These are phyloP conservation scores for Amblyraja radiata DNA, from an alignment of 2,797 vertebrate species.

Conservation along the genomic window DNA sequence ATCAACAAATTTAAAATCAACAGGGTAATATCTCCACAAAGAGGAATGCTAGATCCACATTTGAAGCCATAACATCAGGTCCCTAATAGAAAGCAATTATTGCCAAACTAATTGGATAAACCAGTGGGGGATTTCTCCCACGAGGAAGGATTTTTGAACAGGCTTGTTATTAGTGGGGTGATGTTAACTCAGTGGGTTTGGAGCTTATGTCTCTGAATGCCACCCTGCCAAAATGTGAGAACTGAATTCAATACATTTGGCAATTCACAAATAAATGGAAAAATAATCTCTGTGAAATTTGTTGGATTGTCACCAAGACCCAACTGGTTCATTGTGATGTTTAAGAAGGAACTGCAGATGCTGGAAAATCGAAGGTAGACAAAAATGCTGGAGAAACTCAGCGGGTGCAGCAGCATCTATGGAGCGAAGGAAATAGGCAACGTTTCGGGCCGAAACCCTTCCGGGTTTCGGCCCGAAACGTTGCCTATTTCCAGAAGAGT, in stretches of 20 bases:
- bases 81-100: slow-evolving; percentile 14
- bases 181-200: background rate
- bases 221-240: background rate
- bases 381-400: too few relatives aligned
- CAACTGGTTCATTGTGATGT: too few relatives aligned
- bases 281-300: background rate
- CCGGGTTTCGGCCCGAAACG: too few relatives aligned
- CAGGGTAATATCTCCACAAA: background rate
- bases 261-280: background rate
- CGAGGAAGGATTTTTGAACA: background rate
- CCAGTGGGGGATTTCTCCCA: background rate
- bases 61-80: background rate
- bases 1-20: slow-evolving; percentile 12
- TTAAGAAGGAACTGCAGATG: background rate
- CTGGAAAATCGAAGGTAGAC: too few relatives aligned
- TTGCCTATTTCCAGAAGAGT: too few relatives aligned
- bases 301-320: background rate
- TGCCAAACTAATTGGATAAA: slow-evolving; percentile 15
- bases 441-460: too few relatives aligned
- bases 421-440: too few relatives aligned
- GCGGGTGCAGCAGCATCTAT: too few relatives aligned
- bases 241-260: background rate
- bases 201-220: background rate
- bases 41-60: background rate
- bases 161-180: background rate